Evolutionary conservation across 2,797 vertebrate genomes (phyloP).

Genomic region (Hylomyscus alleni): DNA sequence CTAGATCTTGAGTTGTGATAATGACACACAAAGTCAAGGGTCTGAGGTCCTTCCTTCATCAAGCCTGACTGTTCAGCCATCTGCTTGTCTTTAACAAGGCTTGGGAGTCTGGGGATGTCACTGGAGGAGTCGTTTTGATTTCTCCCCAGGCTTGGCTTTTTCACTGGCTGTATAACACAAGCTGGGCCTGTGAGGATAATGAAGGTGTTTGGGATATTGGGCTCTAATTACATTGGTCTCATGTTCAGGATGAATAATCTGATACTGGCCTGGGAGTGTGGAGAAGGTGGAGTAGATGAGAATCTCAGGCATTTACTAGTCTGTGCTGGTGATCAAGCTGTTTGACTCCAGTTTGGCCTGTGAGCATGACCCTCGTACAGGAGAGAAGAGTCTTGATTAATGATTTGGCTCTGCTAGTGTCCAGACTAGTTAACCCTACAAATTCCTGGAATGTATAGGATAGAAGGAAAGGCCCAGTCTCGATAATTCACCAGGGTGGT

Average conservation of each 20-base stretch:
- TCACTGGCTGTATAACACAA: not conserved
- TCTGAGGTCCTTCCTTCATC: not conserved
- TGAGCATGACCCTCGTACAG: not conserved
- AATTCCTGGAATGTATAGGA: not conserved
- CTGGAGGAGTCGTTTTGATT: not conserved
- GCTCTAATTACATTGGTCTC: not conserved
- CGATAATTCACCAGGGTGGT: not conserved
- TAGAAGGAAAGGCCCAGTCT: not conserved
- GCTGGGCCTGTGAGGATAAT: not conserved
- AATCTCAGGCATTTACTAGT: not conserved
- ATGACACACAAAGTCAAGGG: not conserved
- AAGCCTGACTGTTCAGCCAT: not conserved
- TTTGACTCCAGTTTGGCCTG: not conserved
- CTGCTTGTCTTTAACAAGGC: not conserved
- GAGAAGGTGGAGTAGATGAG: not conserved
- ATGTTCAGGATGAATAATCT: not conserved
- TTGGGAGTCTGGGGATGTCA: not conserved
- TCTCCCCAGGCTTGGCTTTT: not conserved
- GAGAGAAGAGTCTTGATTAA: not conserved
- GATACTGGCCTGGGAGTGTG: not conserved
- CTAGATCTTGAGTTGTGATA: not conserved
- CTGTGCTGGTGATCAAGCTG: not conserved
- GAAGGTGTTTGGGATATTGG: not conserved
- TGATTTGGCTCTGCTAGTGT: not conserved
- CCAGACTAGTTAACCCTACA: not conserved